phyloP scores from a whole-genome alignment of 2,113 vertebrate species.

The Drymodes brunneopygia region DNA sequence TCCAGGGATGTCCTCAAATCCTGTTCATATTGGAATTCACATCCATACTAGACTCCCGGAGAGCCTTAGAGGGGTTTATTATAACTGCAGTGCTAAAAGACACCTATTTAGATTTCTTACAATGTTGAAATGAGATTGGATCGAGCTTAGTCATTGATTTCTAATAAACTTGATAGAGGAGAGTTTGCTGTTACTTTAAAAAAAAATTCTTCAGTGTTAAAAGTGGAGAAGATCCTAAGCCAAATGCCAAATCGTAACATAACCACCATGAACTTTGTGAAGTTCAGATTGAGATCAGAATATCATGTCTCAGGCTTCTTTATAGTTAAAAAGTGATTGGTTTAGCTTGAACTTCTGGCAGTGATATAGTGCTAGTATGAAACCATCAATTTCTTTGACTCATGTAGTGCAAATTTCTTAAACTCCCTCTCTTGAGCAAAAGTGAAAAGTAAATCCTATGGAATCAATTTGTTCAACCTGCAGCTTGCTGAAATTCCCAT shows the following conservation, averaged over 20 bases:
- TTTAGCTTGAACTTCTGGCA: slow-evolving; percentile 41
- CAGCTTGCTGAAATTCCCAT: slow-evolving; percentile 22
- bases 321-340: slow-evolving; percentile 51
- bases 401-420: slow-evolving; percentile 30
- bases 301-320: slow-evolving; percentile 13
- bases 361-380: slow-evolving; percentile 38
- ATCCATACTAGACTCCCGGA: slow-evolving; percentile 42
- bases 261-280: slow-evolving; percentile 6
- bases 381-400: slow-evolving; percentile 49
- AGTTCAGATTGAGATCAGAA: slow-evolving; percentile 51
- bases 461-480: slow-evolving; percentile 46
- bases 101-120: slow-evolving; percentile 55
- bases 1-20: slow-evolving; percentile 48
- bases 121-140: slow-evolving; percentile 57
- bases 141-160: slow-evolving; percentile 65
- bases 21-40: slow-evolving; percentile 61
- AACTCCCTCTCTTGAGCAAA: slow-evolving; percentile 28
- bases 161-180: slow-evolving; percentile 47
- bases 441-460: slow-evolving; percentile 32
- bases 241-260: slow-evolving; percentile 11
- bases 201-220: background rate
- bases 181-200: slow-evolving; percentile 27
- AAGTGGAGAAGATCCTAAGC: slow-evolving; percentile 12
- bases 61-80: slow-evolving; percentile 58
- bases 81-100: slow-evolving; percentile 63